phyloP scores from a whole-genome alignment of 2,888 invertebrate genomes.

The Metalampra italica region DNA sequence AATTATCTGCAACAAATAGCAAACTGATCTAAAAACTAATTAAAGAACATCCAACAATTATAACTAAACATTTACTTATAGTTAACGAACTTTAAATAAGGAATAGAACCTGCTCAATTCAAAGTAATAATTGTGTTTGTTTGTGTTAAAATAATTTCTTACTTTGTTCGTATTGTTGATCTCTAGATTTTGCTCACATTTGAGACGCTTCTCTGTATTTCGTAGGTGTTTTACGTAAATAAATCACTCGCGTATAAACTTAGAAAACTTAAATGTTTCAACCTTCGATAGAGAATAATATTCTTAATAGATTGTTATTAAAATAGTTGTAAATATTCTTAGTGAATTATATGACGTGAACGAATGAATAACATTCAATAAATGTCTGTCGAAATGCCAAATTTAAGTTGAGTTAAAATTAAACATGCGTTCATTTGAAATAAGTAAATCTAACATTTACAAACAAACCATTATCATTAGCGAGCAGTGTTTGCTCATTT shows the following conservation, averaged over 20 bases:
- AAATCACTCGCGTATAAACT: too few species aligned
- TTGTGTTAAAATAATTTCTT: constrained; percentile 16
- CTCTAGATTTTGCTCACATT: not conserved
- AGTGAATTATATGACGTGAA: not conserved
- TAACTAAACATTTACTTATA: constrained; percentile 11
- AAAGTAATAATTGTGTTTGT: constrained; percentile 35
- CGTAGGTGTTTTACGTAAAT: too few species aligned
- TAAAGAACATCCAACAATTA: constrained; percentile 27
- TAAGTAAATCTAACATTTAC: too few species aligned
- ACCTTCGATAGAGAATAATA: too few species aligned
- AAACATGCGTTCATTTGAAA: too few species aligned
- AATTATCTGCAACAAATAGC: constrained; percentile 3
- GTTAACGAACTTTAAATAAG: constrained; percentile 22
- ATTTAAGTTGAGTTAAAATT: too few species aligned
- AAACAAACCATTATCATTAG: too few species aligned
- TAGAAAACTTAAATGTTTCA: not conserved
- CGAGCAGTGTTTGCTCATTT: too few species aligned
- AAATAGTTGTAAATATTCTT: not conserved
- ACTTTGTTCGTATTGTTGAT: not conserved
- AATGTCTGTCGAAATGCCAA: too few species aligned
- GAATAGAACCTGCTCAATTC: constrained; percentile 42
- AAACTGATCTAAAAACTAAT: constrained; percentile 22
- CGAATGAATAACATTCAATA: too few species aligned
- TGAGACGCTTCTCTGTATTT: too few species aligned
- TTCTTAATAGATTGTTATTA: not conserved